Percentiles rank a stretch among this genome's conserved stretches.
Evolutionary conservation across 2,888 invertebrate genomes (phyloP).

Genomic region (Ceriagrion tenellum): DNA sequence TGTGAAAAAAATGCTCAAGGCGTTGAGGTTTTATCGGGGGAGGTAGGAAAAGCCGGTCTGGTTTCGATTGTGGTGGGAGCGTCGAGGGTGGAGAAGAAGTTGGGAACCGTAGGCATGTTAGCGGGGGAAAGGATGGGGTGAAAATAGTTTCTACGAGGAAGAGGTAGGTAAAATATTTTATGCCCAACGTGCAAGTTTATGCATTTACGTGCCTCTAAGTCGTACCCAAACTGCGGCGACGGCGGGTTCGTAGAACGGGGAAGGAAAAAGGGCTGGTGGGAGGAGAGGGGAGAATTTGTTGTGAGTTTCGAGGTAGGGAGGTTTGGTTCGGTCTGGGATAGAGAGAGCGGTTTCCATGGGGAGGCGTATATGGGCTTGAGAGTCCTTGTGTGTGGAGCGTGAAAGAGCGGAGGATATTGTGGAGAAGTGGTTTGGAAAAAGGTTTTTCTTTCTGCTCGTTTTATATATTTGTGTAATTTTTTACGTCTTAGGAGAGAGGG

Average conservation of each 20-base stretch:
- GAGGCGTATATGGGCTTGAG: not conserved
- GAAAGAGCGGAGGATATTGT: conserved; percentile 44
- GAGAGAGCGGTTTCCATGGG: not conserved
- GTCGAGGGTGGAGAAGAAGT: not conserved
- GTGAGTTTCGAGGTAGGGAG: not conserved
- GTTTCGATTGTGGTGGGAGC: not conserved
- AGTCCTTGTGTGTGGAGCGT: not conserved
- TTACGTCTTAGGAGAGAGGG: too few relatives aligned
- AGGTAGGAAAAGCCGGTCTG: not conserved
- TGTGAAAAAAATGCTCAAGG: not conserved
- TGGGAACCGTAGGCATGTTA: not conserved
- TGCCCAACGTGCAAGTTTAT: conserved; percentile 5
- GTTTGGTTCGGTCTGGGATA: not conserved
- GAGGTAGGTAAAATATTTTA: not conserved
- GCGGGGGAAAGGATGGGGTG: not conserved
- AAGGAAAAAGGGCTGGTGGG: not conserved
- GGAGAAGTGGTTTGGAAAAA: conserved; percentile 50
- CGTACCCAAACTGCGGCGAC: not conserved
- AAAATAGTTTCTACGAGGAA: not conserved
- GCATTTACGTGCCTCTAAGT: not conserved
- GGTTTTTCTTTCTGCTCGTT: conserved; percentile 43
- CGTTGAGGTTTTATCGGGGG: not conserved
- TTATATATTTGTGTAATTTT: not conserved
- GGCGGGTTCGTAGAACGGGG: not conserved
- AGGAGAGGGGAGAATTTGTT: not conserved